Conservation (phyloP, 2,797 vertebrate species). For the Lacerta viridis region DNA sequence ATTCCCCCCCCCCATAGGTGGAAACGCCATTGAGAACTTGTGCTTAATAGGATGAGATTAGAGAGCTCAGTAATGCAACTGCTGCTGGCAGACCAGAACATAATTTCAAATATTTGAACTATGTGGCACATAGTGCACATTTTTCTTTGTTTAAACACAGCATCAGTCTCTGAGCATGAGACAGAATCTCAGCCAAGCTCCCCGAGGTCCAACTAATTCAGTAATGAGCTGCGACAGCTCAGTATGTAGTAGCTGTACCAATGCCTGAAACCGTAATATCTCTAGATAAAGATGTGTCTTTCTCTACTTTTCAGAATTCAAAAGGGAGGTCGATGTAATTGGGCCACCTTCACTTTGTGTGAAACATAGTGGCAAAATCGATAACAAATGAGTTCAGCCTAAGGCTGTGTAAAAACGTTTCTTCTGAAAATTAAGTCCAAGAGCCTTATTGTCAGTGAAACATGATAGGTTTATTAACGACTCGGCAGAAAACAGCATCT, state of each 20-base stretch:
- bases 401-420: constrained; percentile 58
- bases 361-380: constrained; percentile 57
- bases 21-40: constrained; percentile 47
- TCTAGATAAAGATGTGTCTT: constrained; percentile 36
- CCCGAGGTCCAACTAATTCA: constrained; percentile 52
- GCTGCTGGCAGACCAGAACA: constrained; percentile 44
- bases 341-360: constrained; percentile 42
- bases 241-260: constrained; percentile 26
- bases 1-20: neutral
- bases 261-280: constrained; percentile 39
- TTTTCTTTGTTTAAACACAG: constrained; percentile 40
- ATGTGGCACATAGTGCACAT: constrained; percentile 32
- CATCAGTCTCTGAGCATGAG: constrained; percentile 40
- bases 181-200: constrained; percentile 56
- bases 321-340: constrained; percentile 51
- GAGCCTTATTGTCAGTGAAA: constrained; percentile 64
- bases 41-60: constrained; percentile 56
- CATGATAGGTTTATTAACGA: constrained; percentile 71
- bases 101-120: constrained; percentile 45
- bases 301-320: constrained; percentile 7
- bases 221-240: constrained; percentile 62
- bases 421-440: constrained; percentile 56
- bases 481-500: constrained; percentile 56
- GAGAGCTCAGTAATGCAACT: constrained; percentile 1
- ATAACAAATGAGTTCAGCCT: constrained; percentile 51